Percentiles rank a stretch among this genome's conserved stretches.
These are phyloP conservation scores for Torymus texanus DNA, from an alignment of 2,888 invertebrate species.

Conservation along the genomic window DNA sequence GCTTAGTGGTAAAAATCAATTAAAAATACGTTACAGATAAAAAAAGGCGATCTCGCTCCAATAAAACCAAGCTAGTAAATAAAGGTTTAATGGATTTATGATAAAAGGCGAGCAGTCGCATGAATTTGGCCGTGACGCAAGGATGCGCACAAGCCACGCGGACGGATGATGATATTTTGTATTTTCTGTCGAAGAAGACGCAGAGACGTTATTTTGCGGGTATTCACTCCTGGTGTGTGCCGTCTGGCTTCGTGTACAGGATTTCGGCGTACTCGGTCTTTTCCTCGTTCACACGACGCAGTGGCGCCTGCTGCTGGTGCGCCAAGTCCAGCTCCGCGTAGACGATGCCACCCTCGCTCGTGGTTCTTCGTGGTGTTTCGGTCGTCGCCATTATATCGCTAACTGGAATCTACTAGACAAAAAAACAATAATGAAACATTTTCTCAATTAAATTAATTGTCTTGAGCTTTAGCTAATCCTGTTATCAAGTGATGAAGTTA, in stretches of 20 bases:
- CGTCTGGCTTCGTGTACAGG: slow-evolving; percentile 81
- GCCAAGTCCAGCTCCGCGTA: slow-evolving; percentile 73
- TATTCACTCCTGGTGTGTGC: slow-evolving; percentile 5
- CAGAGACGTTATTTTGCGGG: slow-evolving; percentile 62
- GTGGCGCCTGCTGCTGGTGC: slow-evolving; percentile 66
- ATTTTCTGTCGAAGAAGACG: no score
- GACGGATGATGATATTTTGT: background rate
- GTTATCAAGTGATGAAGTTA: no score
- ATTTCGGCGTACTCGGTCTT: slow-evolving; percentile 89
- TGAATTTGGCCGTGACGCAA: background rate
- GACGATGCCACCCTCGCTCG: slow-evolving; percentile 65
- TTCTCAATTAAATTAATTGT: no score
- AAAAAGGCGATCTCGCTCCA: background rate
- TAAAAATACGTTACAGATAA: no score
- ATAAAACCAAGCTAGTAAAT: background rate
- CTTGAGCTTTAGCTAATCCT: no score
- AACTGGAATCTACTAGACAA: background rate
- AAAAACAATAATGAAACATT: no score
- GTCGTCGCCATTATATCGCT: slow-evolving; percentile 26
- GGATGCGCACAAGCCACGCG: background rate
- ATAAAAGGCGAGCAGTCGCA: no score
- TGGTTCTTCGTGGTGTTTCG: slow-evolving; percentile 9
- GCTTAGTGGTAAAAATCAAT: no score
- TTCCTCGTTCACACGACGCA: slow-evolving; percentile 77
- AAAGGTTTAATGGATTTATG: slow-evolving; percentile 21